Base-by-base conservation (phyloP, 92 coral and sea anemone genomes). In the Porites lobata region DNA sequence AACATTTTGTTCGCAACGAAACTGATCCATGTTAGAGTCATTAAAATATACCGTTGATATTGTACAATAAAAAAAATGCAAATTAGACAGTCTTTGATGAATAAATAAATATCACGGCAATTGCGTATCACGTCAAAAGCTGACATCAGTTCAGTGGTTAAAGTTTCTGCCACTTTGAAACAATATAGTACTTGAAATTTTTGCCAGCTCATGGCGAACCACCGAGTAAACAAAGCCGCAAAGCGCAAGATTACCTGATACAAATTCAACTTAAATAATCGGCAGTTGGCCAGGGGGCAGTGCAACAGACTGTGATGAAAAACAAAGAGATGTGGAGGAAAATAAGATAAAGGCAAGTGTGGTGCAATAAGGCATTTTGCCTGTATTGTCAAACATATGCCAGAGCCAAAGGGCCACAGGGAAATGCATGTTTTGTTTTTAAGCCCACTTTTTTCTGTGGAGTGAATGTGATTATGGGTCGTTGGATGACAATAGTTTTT, bases 61-160 rank as follows among this genome's bases (percentile, higher is more conserved):
- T 76, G 8, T 6, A 20, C 22, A 50, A 79, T 17, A 79, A 64
- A 63, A 64, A 63, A 64, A 38, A 78, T 79, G 72, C 69, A 79
- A 63, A 79, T 79, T 20, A 58, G 12, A 38, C 2, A 9, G 18
- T 6, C 57, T 57, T 17, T 43, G 10, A 54, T 5, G 51, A 17
- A 38, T 15, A 32, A 72, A 43, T 75, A 59, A 75, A 75, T 75
- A 75, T 75, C 78, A 8, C 6, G 64, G 7, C 63, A 75, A 18
- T 62, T 19, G 64, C 20, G 24, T 53, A 5, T 9, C 58, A 13
- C 78, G n/a, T 61, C 24, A 18, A 77, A 18, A 77, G 52, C 63
- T 51, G 61, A 14, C 63, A 75, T 9, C 12, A 17, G 7, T 64
- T 50, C 24, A 51, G 15, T 62, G 57, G 17, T 38, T 18, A 17